Conservation (phyloP, 1,140 invertebrate genomes). For the Asobara japonica region DNA sequence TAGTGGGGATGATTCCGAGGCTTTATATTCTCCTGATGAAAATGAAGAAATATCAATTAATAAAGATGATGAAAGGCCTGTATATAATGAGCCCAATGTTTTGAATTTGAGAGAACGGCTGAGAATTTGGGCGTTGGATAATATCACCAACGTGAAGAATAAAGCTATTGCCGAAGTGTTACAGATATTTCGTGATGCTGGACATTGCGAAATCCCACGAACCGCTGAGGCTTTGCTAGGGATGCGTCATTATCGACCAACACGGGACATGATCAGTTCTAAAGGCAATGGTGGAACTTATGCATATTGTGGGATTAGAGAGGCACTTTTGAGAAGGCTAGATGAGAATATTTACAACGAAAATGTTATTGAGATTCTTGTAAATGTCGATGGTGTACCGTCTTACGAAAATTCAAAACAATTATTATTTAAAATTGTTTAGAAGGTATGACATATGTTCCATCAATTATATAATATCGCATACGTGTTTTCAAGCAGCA, state of each 20-base stretch:
- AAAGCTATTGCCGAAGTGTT: conserved; percentile 10
- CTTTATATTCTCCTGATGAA: no score
- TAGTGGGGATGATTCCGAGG: no score
- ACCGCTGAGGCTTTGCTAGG: background rate
- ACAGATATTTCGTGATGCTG: background rate
- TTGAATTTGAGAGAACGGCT: no score
- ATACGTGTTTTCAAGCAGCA: no score
- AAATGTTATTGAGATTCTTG: conserved; percentile 6
- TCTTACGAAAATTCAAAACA: conserved; percentile 18
- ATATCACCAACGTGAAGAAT: conserved; percentile 3
- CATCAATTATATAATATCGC: no score
- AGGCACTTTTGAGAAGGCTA: conserved; percentile 15
- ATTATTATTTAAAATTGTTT: no score
- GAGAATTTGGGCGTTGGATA: conserved; percentile 12
- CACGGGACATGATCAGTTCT: background rate
- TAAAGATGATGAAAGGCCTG: no score
- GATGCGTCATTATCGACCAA: background rate
- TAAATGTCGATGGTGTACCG: conserved; percentile 27
- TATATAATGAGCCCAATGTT: no score
- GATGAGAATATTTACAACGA: conserved; percentile 3
- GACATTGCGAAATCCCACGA: conserved; percentile 14
- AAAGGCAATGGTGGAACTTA: conserved; percentile 2
- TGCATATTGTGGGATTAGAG: conserved; percentile 17
- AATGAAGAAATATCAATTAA: no score
- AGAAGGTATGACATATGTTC: no score